Conservation (phyloP, 2,888 invertebrate species). For the Leucophora obtusa region DNA sequence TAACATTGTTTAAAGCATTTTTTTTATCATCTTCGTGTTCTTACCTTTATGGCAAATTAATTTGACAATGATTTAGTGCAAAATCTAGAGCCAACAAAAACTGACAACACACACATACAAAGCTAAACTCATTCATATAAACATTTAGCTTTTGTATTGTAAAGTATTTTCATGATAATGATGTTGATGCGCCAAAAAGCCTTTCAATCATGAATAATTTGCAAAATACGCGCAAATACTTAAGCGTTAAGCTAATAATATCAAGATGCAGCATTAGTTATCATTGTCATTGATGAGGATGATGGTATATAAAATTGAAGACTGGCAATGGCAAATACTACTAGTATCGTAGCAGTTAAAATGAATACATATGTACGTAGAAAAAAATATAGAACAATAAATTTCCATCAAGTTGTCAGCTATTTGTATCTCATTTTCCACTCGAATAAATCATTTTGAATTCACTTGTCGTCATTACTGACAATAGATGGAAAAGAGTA, state of each 20-base stretch:
- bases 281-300: conserved; percentile 53
- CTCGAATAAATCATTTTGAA: conserved; percentile 69
- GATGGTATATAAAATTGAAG: conserved; percentile 36
- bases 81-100: conserved; percentile 28
- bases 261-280: conserved; percentile 57
- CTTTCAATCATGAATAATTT: conserved; percentile 58
- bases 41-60: conserved; percentile 42
- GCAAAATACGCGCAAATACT: conserved; percentile 59
- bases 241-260: conserved; percentile 62
- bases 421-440: conserved; percentile 70
- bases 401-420: conserved; percentile 69
- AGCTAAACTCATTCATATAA: not conserved
- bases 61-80: conserved; percentile 53
- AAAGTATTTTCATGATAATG: conserved; percentile 48
- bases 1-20: conserved; percentile 15
- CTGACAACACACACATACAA: conserved; percentile 13
- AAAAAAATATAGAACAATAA: conserved; percentile 65
- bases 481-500: conserved; percentile 51
- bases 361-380: not conserved
- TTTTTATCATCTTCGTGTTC: not conserved
- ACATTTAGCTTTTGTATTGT: conserved; percentile 17
- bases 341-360: conserved; percentile 24
- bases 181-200: conserved; percentile 53
- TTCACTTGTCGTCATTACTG: conserved; percentile 64
- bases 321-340: conserved; percentile 41